phyloP scores from a whole-genome alignment of 2,113 vertebrate genomes.

The Corythornis vintsioides region DNA sequence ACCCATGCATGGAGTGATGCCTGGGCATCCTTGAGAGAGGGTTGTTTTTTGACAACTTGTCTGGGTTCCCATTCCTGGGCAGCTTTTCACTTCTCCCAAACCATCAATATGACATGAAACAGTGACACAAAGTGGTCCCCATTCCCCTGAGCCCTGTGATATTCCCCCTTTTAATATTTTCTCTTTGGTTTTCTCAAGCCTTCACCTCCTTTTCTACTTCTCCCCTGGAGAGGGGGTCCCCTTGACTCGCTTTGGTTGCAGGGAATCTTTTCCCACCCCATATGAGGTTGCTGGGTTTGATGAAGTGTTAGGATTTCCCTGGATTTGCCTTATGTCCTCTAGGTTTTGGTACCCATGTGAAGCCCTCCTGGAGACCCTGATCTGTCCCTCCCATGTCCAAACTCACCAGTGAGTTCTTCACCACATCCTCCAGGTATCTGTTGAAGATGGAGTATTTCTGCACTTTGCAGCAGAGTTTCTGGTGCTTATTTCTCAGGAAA shows the following conservation, averaged over 20 bases:
- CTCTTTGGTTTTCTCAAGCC: neutral
- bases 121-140: neutral
- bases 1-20: too few species aligned
- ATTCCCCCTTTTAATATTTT: neutral
- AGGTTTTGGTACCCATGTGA: neutral
- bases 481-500: conserved; percentile 45
- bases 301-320: neutral
- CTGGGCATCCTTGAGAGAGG: neutral
- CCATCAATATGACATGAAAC: neutral
- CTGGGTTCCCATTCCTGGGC: neutral
- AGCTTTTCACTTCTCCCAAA: neutral
- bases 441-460: conserved; percentile 73
- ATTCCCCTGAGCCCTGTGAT: neutral
- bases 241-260: neutral
- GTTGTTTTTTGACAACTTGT: neutral
- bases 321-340: neutral
- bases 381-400: neutral
- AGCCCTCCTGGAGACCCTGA: fast-evolving
- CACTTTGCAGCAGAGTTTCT: conserved; percentile 58
- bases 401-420: conserved; percentile 74
- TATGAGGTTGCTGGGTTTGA: neutral
- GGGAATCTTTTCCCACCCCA: neutral
- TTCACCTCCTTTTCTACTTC: neutral
- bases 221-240: neutral
- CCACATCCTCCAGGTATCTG: conserved; percentile 78